Evolutionary conservation across 2,797 vertebrate genomes (phyloP).

Genomic region (Sebastes diploproa): DNA sequence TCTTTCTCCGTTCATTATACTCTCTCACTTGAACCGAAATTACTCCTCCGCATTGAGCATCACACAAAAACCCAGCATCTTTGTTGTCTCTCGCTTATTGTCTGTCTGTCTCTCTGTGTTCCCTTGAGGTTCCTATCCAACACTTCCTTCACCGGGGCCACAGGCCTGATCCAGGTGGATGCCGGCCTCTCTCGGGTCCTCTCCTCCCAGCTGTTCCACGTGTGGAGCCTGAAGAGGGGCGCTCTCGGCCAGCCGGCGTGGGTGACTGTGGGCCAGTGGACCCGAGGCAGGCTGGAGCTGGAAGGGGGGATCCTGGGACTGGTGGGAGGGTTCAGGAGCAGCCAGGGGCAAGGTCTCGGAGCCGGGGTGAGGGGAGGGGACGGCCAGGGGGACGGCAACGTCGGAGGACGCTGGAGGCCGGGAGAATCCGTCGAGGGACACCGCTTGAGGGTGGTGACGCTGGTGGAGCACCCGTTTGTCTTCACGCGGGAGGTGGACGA

Average conservation of each 20-base stretch:
- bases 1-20: background rate
- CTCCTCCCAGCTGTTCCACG: slow-evolving; percentile 84
- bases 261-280: slow-evolving; percentile 92
- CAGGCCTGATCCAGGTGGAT: slow-evolving; percentile 82
- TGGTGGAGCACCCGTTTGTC: slow-evolving; percentile 96
- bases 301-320: slow-evolving; percentile 82
- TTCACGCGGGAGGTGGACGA: slow-evolving; percentile 91
- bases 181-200: slow-evolving; percentile 77
- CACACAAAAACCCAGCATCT: background rate
- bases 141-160: slow-evolving; percentile 88
- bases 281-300: slow-evolving; percentile 82
- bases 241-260: slow-evolving; percentile 89
- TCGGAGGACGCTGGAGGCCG: slow-evolving; percentile 77
- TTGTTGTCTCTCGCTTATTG: background rate
- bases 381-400: slow-evolving; percentile 57
- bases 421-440: slow-evolving; percentile 74
- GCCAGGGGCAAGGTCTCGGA: slow-evolving; percentile 69
- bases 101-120: slow-evolving; percentile 21
- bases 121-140: slow-evolving; percentile 91
- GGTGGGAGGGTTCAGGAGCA: slow-evolving; percentile 69
- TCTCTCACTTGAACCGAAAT: too few species aligned
- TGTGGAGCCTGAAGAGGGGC: slow-evolving; percentile 92
- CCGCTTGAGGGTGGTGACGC: slow-evolving; percentile 89
- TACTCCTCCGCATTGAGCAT: too few species aligned
- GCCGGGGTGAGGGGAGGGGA: slow-evolving; percentile 76